Percentiles rank a stretch among this genome's conserved stretches.
Evolutionary conservation across 2,113 vertebrate genomes (phyloP).

Genomic region (Bubalus kerabau): DNA sequence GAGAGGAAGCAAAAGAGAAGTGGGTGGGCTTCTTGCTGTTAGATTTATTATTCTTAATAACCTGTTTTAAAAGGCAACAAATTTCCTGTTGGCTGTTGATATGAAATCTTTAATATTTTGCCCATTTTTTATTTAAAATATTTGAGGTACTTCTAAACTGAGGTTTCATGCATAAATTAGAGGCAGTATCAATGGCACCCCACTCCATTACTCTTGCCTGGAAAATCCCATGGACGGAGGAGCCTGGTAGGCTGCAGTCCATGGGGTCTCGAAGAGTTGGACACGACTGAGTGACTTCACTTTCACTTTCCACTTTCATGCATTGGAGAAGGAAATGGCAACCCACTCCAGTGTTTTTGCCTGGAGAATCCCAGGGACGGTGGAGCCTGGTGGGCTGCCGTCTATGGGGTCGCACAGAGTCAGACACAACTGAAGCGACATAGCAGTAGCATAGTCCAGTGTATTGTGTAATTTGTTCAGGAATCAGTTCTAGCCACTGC

Average conservation of each 20-base stretch:
- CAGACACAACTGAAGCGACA: too few relatives aligned
- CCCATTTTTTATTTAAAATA: neutral
- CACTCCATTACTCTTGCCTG: too few relatives aligned
- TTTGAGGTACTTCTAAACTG: neutral
- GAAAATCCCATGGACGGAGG: too few relatives aligned
- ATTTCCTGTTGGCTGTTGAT: neutral
- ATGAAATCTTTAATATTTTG: neutral
- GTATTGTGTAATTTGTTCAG: neutral
- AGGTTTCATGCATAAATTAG: neutral
- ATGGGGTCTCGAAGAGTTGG: too few relatives aligned
- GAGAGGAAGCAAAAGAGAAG: neutral
- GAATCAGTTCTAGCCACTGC: neutral
- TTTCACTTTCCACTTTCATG: too few relatives aligned
- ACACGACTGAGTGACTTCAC: too few relatives aligned
- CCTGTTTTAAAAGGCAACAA: neutral
- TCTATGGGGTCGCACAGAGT: too few relatives aligned
- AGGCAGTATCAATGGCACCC: neutral
- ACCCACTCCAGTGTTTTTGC: too few relatives aligned
- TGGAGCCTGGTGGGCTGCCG: too few relatives aligned
- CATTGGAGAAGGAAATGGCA: too few relatives aligned
- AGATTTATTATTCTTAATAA: neutral
- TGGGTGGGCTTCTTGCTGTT: neutral
- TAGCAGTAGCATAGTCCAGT: neutral
- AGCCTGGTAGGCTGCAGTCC: too few relatives aligned
- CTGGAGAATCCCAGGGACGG: too few relatives aligned